Conservation (phyloP, 2,797 vertebrate species). For the Aeoliscus strigatus region DNA sequence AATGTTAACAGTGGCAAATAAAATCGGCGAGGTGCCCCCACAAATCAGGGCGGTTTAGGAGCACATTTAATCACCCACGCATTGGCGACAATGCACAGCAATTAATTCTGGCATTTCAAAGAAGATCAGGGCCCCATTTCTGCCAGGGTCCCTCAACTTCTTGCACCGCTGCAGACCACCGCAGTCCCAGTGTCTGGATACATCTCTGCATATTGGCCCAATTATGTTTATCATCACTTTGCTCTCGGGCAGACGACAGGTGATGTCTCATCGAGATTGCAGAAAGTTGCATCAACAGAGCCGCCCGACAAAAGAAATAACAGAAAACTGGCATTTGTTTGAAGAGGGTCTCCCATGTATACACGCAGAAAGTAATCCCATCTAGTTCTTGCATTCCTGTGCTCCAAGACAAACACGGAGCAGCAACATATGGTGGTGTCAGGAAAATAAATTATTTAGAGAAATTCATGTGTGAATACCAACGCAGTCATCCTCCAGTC, state of each 20-base stretch:
- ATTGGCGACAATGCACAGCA: constrained; percentile 69
- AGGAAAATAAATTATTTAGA: constrained; percentile 78
- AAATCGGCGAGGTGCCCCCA: constrained; percentile 84
- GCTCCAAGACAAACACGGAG: constrained; percentile 71
- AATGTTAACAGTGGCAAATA: constrained; percentile 87
- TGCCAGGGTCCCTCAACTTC: constrained; percentile 51
- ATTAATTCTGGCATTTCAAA: constrained; percentile 84
- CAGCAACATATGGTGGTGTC: constrained; percentile 71
- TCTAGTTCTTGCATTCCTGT: constrained; percentile 61
- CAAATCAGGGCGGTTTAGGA: constrained; percentile 83
- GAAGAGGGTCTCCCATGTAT: constrained; percentile 69
- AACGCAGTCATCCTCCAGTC: constrained; percentile 70
- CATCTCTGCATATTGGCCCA: constrained; percentile 51
- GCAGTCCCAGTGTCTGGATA: constrained; percentile 16
- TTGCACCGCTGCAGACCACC: not conserved
- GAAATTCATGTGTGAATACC: constrained; percentile 74
- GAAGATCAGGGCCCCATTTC: constrained; percentile 78
- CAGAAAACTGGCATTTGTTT: constrained; percentile 67
- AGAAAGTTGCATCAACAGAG: constrained; percentile 65
- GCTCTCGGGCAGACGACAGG: constrained; percentile 42
- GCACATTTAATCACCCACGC: constrained; percentile 80
- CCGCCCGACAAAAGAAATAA: constrained; percentile 62
- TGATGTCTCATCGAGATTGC: constrained; percentile 46
- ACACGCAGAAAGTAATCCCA: constrained; percentile 58
- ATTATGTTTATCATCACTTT: constrained; percentile 53